Percentiles rank a stretch among this genome's conserved stretches.
Evolutionary conservation across 2,797 vertebrate species (phyloP).

Genomic region (Ficedula albicollis): DNA sequence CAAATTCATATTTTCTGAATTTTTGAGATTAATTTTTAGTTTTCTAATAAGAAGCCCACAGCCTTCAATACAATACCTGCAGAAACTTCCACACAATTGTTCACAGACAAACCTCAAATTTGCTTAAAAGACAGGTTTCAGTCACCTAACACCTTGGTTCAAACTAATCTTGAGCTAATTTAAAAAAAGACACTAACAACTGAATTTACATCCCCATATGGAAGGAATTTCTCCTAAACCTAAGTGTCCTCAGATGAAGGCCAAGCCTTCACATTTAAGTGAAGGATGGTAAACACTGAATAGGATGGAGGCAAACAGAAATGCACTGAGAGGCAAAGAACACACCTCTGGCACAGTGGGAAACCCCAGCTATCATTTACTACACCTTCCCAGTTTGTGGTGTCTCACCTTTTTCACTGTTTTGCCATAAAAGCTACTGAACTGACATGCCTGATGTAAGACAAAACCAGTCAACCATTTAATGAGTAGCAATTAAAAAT

Average conservation of each 20-base stretch:
- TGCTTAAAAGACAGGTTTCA: background rate
- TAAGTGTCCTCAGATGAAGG: background rate
- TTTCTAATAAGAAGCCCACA: background rate
- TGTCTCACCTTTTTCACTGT: background rate
- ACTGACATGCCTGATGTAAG: background rate
- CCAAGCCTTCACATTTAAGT: background rate
- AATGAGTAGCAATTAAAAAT: background rate
- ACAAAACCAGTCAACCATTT: background rate
- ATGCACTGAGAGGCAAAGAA: background rate
- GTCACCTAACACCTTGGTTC: background rate
- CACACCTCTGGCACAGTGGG: background rate
- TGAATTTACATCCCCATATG: background rate
- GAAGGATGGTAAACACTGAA: too few species aligned
- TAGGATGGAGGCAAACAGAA: accelerated
- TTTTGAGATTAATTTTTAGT: background rate
- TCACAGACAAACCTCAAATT: background rate
- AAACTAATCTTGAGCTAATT: background rate
- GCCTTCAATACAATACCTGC: background rate
- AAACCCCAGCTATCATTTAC: background rate
- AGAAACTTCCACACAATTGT: background rate
- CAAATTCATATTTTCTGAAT: background rate
- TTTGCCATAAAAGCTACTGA: background rate
- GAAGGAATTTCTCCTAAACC: background rate
- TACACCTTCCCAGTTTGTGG: background rate
- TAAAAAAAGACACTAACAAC: background rate